Conservation (phyloP, 2,797 vertebrate genomes). For the Neostethus bicornis region DNA sequence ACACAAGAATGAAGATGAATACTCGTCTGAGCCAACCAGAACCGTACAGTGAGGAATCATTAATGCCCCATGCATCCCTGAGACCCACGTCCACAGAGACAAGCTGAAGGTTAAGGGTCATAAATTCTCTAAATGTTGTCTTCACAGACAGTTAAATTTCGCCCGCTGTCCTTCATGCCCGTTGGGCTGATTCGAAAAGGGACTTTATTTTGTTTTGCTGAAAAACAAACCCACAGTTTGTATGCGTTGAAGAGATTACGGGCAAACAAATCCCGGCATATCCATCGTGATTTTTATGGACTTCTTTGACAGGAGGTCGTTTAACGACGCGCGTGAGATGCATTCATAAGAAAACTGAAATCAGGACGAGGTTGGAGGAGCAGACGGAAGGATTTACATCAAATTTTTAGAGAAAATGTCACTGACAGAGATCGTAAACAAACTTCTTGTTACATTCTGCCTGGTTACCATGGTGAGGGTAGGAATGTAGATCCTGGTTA, state of each 20-base stretch:
- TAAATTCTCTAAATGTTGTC: constrained; percentile 70
- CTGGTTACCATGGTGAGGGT: too few relatives aligned
- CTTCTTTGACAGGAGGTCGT: constrained; percentile 30
- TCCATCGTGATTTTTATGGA: constrained; percentile 31
- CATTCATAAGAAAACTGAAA: constrained; percentile 4
- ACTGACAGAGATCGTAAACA: background rate
- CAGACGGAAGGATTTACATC: constrained; percentile 21
- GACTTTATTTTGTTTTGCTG: constrained; percentile 17
- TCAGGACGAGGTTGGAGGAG: background rate
- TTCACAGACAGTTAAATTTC: constrained; percentile 63
- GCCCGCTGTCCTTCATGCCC: constrained; percentile 59
- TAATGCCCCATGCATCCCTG: constrained; percentile 56
- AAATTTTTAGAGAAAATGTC: constrained; percentile 1
- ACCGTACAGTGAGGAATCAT: constrained; percentile 67
- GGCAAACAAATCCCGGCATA: constrained; percentile 37
- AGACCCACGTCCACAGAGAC: constrained; percentile 35
- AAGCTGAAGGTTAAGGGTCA: constrained; percentile 70
- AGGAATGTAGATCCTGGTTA: too few relatives aligned
- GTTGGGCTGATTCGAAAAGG: constrained; percentile 26
- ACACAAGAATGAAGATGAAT: constrained; percentile 60
- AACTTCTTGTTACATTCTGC: too few relatives aligned
- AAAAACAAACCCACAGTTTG: constrained; percentile 58
- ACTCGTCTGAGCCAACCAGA: constrained; percentile 57
- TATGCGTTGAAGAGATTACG: constrained; percentile 30
- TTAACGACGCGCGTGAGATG: constrained; percentile 23